phyloP scores from a whole-genome alignment of 2,888 invertebrate genomes.

The Netelia virgata region DNA sequence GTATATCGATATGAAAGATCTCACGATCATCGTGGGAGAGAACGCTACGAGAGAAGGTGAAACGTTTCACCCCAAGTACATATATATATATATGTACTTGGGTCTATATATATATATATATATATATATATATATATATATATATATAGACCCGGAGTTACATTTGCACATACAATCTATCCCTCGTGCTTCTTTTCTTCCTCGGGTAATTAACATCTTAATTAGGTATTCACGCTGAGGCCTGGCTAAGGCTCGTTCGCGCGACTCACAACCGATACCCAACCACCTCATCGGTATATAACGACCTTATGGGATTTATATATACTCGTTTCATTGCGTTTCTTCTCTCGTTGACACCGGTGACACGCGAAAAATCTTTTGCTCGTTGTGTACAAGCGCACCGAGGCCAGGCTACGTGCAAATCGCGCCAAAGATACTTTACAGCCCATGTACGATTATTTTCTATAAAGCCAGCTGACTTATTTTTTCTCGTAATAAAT shows the following conservation, averaged over 20 bases:
- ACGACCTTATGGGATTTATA: conserved; percentile 51
- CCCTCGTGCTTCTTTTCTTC: conserved; percentile 64
- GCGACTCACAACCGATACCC: conserved; percentile 50
- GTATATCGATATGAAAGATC: conserved; percentile 64
- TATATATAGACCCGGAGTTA: neutral
- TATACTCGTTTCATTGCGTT: conserved; percentile 41
- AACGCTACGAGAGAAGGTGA: conserved; percentile 50
- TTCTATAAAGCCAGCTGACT: neutral
- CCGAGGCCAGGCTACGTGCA: neutral
- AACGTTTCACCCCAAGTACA: conserved; percentile 52
- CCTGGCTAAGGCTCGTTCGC: conserved; percentile 45
- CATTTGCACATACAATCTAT: conserved; percentile 19
- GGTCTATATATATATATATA: neutral
- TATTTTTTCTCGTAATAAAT: neutral
- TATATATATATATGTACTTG: too few relatives aligned
- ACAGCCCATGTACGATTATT: neutral
- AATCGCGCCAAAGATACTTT: too few relatives aligned
- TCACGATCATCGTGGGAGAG: conserved; percentile 64
- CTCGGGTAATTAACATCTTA: conserved; percentile 81
- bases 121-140: neutral
- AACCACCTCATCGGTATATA: conserved; percentile 34
- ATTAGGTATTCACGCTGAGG: conserved; percentile 81
- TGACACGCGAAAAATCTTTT: conserved; percentile 66
- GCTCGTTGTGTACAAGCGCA: conserved; percentile 16
- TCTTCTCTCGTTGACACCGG: conserved; percentile 60